Evolutionary conservation across 2,797 vertebrate genomes (phyloP).

Genomic region (Darevskia mixta): DNA sequence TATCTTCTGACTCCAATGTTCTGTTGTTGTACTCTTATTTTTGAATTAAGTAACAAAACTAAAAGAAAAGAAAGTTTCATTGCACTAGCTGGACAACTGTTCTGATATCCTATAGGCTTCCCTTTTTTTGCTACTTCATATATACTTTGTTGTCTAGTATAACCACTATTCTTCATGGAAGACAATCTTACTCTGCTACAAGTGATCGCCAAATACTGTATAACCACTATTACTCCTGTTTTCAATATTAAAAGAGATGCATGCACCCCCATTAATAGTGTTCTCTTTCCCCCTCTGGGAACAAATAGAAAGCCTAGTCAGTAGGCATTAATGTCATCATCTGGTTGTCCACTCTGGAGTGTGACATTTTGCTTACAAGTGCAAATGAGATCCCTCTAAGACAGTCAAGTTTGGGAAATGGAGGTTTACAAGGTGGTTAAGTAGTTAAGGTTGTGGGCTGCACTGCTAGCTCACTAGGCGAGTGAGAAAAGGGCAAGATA

Average conservation of each 20-base stretch:
- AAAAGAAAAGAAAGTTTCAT: not conserved
- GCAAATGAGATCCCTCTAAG: constrained; percentile 48
- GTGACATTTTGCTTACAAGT: constrained; percentile 50
- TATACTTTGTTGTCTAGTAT: not conserved
- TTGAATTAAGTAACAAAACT: too few species aligned
- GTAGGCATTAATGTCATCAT: not conserved
- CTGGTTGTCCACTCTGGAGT: constrained; percentile 45
- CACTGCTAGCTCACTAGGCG: not conserved
- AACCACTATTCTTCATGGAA: not conserved
- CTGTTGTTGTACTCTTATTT: too few species aligned
- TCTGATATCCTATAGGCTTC: not conserved
- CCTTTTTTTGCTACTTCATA: not conserved
- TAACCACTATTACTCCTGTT: not conserved
- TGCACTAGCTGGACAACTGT: not conserved
- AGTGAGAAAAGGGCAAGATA: not conserved
- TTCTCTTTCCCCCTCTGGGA: not conserved
- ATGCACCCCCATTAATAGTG: constrained; percentile 17
- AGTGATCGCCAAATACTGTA: not conserved
- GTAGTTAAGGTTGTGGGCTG: not conserved
- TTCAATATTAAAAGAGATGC: not conserved
- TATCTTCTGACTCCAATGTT: too few species aligned
- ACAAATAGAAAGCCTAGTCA: constrained; percentile 2
- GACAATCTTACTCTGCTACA: too few species aligned
- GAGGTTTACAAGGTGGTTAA: not conserved
- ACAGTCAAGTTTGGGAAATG: constrained; percentile 34